Base-by-base conservation (phyloP, 53 echinoderm and acorn worm species). In the Temnopleurus reevesii region DNA sequence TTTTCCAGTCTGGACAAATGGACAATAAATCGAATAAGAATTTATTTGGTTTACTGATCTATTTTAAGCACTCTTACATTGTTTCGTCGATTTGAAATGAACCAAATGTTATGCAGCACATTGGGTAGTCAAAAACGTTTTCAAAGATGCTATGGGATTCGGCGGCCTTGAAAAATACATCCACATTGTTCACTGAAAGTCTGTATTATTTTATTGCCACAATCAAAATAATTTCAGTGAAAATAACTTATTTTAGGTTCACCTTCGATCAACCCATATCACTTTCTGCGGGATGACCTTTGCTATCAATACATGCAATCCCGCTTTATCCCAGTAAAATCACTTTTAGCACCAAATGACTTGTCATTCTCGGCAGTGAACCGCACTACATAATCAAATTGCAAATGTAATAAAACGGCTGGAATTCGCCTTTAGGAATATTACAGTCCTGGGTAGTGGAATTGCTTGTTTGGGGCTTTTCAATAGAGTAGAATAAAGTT, bases 321-420 rank as follows among this genome's bases (percentile, higher is more conserved):
- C 80, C 28, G 27, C 47, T 19, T 80, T 1, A 49, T 80, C 28
- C 47, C 51, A 30, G 80, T 71, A 17, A 49, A 80, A 80, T 12
- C 45, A 46, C 51, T 17, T 80, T 80, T 80, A 80, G 30, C 51
- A 1, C 46, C 51, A 80, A 80, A 80, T 51, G 80, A 51, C 80
- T 80, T 80, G 80, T 49, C 80, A 21, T 80, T 28, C 8, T 1
- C 80, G 43, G 12, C 80, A 19, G 27, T 46, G 15, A 15, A 15
- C 36, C 33, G 36, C 4, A 80, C 27, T 53, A n/a, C 38, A 71
- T 41, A 41, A 43, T 41, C 38, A 71, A 46, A 80, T 80, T 49
- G 80, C 8, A 49, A 80, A 80, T 80, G 47, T 17, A 80, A 80
- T 80, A 80, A 80, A 80, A 13, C 1, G 51, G 23, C 27, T 27